Evolutionary conservation across 2,797 vertebrate species (phyloP), one percentile per base, ranked within the genome.

Genomic region (Epinephelus awoara): DNA sequence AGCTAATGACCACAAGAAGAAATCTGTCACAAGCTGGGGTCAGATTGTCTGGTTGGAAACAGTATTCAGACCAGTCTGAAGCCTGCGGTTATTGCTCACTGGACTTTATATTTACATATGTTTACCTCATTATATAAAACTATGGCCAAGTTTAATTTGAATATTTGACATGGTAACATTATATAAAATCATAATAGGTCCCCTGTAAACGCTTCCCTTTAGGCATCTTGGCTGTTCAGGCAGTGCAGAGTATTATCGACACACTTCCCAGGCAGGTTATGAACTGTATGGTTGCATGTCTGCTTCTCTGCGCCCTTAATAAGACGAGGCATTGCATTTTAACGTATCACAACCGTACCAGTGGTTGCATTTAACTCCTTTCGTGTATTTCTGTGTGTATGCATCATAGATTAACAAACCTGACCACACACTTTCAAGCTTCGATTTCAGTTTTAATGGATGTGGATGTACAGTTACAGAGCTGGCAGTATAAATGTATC

Each of bases 181-280:
- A 34, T 34, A 34, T 34, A 34, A 34, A 34, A 34, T 34, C 34
- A 34, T 34, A 34, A 34, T 8, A 7, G 34, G 2, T 34, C 34
- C 34, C 34, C 34, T 34, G 6, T 23, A 2, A 23, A 58, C 13
- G 14, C 34, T 21, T 64, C 19, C 25, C n/a, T 69, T 2, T 72
- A 77, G 38, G 46, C 38, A 38, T 49, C 27, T 55, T 40, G 44
- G 59, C 27, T 46, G 42, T 10, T 42, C 27, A 62, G 29, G 61
- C 14, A 57, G 55, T 57, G 59, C 59, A 67, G 42, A 67, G 51
- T 21, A 40, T 72, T 27, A 61, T 23, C 0, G 1, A 50, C 27
- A 34, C 42, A 9, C 40, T 38, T 84, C 56, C 40, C 40, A 29
- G 29, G n/a, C 56, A 57, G 42, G 59, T 75, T 71, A 38, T 72